Evolutionary conservation across 2,888 invertebrate genomes (phyloP), one percentile per base, ranked within the genome.

Genomic region (Apotomis turbidana): DNA sequence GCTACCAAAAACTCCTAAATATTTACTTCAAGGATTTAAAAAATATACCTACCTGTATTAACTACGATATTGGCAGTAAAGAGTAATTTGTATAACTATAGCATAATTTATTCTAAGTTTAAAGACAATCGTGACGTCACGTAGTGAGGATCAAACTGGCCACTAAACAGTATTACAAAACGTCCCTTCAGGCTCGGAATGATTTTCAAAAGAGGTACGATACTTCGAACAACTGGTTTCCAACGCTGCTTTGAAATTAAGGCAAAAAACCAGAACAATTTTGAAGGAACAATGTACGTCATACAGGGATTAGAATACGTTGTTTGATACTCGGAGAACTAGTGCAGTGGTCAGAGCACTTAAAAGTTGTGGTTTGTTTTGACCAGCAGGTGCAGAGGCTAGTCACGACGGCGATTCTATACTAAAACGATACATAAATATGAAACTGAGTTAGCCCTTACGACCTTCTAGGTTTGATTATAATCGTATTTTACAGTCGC

Each of bases 111-210:
- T 57, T 67, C 66, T 13, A 54, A 57, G 54, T 61, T 38, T 27
- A 67, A 54, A 74, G 78, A 78, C 77, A 79, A 76, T 88, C 88
- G 88, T 89, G 88, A 88, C 87, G 84, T 83, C 87, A 88, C 88
- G 87, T 79, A 80, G 79, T 71, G 64, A 59, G 55, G 66, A 81
- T 82, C 85, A 86, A 84, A 85, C 82, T 78, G 81, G 80, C 83
- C 75, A 77, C 74, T 81, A 83, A 81, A 77, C 80, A 80, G 49
- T 79, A 83, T 82, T 81, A 82, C 85, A 87, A 88, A 87, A 85
- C 85, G 85, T 84, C 83, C 85, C 86, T 84, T 77, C 78, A 77
- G 83, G 85, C 80, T 76, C 80, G 78, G 75, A 79, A 79, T 78
- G 72, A 57, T 44, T 27, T 46, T 57, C 13, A 13, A 62, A 61